Evolutionary conservation across 1,140 invertebrate genomes (phyloP), one percentile per base, ranked within the genome.

Genomic region (Sarcophaga peregrina): DNA sequence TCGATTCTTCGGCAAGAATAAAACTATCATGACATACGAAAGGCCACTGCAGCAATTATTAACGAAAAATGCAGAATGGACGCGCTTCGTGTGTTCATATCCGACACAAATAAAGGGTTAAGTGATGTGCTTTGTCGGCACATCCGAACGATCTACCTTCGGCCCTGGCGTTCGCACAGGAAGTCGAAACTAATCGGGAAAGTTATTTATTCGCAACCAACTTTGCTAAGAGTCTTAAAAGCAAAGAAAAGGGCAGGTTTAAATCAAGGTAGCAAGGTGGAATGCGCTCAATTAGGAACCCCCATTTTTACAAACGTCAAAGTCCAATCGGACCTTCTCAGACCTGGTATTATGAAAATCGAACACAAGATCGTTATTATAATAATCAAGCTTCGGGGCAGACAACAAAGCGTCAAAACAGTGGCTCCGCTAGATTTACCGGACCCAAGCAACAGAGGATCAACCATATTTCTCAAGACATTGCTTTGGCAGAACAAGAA

Each of bases 11-110:
- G 81, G 15, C 81, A 82, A 15, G 4, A 82, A 82, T 20, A 82
- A 82, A 37, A 75, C 47, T 20, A 52, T 82, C 8, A 82, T 82
- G 68, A 52, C 72, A 3, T 54, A 82, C 68, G 7, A 13, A 5
- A 10, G 9, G 8, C 10, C 9, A 17, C 74, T n/a, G 9, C 37
- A 2, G 45, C 62, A 8, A 45, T 50, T 1, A 37, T 83, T 15
- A 83, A 80, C n/a, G 48, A 73, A 54, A 80, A 52, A 46, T 72
- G 73, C 20, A 74, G 82, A 81, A 25, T 20, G 76, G 62, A 83
- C 25, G 76, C 82, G 9, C 50, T 83, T 50, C 76, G 58, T 8
- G 47, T 83, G 13, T 83, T 83, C 37, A 81, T 83, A 76, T 58
- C 52, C 13, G 46, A 13, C n/a, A 80, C 76, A n/a, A 80, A 80